Base-by-base conservation (phyloP, 2,888 invertebrate genomes). In the Cistogaster globosa region DNA sequence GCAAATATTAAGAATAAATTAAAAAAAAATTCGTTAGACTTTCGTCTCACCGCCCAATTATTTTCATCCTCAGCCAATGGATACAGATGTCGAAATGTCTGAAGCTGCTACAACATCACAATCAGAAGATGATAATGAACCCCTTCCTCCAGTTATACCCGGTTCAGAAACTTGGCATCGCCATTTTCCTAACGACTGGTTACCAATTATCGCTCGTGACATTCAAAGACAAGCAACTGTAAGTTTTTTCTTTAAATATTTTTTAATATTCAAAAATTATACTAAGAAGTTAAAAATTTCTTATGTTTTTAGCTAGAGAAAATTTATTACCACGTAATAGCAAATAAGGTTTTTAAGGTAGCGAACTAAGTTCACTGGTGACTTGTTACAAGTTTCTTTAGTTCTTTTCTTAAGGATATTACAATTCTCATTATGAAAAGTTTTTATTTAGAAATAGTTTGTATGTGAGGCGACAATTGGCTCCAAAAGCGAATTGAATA, bases 161-260 rank as follows among this genome's bases (percentile, higher is more conserved):
- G 94, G 94, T 45, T 93, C 94, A 2, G 94, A 94, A 88, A 88
- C 93, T 1, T 95, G 95, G 95, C 95, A 95, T 89, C 91, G 92
- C 90, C 93, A 94, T 91, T 94, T 95, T 89, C 95, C 95, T 76
- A 88, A 95, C 94, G 96, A 96, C 86, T 98, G 98, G 98, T 95
- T 97, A 84, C 97, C 98, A 11, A 96, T 98, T 86, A 96, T 98
- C 86, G 94, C 96, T 11, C 94, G 96, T 82, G 98, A 98, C 92
- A 94, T 95, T 67, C 94, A 95, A 88, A 93, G 94, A 77, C 98
- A 97, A 92, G 93, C 95, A 72, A 89, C 90, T 87, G 91, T 91
- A 69, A 60, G 74, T 78, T 53, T 11, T 26, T 60, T 55, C 7
- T 9, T n/a, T 18, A 18, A 53, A 6, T 42, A 12, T 42, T 42